phyloP scores from a whole-genome alignment of 2,113 vertebrate genomes.

The Seriola quinqueradiata region DNA sequence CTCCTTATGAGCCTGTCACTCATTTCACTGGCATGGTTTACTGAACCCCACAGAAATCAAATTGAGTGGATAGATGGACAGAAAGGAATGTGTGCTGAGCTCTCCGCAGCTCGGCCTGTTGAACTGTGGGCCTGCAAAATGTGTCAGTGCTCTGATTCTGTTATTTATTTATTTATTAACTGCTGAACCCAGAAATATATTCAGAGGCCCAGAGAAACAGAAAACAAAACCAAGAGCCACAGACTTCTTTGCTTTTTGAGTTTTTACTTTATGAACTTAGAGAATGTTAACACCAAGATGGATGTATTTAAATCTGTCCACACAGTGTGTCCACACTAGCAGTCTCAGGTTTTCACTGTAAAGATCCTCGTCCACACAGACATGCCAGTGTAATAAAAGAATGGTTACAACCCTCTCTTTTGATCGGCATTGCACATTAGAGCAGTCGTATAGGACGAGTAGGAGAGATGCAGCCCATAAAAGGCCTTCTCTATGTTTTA shows the following conservation, averaged over 20 bases:
- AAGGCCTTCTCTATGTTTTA: no score
- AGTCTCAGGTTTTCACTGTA: not conserved
- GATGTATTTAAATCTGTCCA: not conserved
- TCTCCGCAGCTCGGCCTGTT: slow-evolving; percentile 8
- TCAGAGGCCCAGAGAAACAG: not conserved
- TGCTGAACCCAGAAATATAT: not conserved
- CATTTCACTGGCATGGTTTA: slow-evolving; percentile 45
- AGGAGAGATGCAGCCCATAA: no score
- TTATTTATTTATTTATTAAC: slow-evolving; percentile 13
- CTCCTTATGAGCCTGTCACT: slow-evolving; percentile 33
- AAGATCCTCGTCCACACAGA: not conserved
- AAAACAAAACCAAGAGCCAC: not conserved
- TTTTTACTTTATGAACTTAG: not conserved
- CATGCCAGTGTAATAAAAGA: no score
- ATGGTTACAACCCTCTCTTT: no score
- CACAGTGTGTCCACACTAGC: not conserved
- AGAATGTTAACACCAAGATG: not conserved
- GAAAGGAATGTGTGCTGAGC: slow-evolving; percentile 19
- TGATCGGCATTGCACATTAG: not conserved
- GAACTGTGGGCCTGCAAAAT: slow-evolving; percentile 20
- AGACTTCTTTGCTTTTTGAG: not conserved
- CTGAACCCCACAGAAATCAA: slow-evolving; percentile 39
- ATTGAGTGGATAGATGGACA: slow-evolving; percentile 32
- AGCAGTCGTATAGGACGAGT: no score
- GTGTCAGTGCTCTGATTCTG: not conserved